A percentile compares a stretch with the other conserved stretches of the same genome.
phyloP scores from a whole-genome alignment of 1,140 invertebrate species.

The Cydia amplana region DNA sequence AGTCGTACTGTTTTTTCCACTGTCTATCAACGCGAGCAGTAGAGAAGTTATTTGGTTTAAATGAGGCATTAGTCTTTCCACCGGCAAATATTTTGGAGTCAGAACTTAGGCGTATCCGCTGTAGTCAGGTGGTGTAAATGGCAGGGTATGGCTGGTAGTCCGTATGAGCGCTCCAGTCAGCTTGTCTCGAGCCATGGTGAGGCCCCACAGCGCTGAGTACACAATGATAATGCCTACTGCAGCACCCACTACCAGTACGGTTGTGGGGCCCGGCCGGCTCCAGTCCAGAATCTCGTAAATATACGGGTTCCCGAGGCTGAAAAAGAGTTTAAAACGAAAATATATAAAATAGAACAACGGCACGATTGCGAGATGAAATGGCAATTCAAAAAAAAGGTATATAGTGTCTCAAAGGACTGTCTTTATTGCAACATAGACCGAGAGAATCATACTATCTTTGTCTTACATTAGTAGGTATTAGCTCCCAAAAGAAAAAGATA shows the following conservation, averaged over 20 bases:
- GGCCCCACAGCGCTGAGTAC: conserved; percentile 51
- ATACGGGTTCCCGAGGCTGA: conserved; percentile 81
- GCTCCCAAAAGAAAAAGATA: too few species aligned
- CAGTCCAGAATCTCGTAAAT: conserved; percentile 87
- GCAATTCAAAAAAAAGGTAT: too few species aligned
- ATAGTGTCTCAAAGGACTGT: too few species aligned
- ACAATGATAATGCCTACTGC: conserved; percentile 76
- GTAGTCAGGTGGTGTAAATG: conserved; percentile 50
- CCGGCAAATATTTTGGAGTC: not conserved
- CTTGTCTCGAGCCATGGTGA: conserved; percentile 57
- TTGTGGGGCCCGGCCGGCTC: conserved; percentile 73
- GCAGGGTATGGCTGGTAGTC: conserved; percentile 59
- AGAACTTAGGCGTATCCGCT: not conserved
- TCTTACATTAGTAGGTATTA: too few species aligned
- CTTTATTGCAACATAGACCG: too few species aligned
- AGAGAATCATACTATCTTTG: too few species aligned
- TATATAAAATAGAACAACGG: not conserved
- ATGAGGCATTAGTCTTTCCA: not conserved
- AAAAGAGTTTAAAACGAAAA: conserved; percentile 42
- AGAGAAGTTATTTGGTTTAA: not conserved
- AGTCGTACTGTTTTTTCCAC: too few species aligned
- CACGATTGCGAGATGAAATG: too few species aligned
- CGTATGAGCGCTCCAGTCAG: conserved; percentile 51
- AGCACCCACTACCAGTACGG: conserved; percentile 77
- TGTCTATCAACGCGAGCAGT: too few species aligned